These are phyloP conservation scores for Clunio marinus DNA, from an alignment of 2,888 invertebrate genomes.

Conservation along the genomic window DNA sequence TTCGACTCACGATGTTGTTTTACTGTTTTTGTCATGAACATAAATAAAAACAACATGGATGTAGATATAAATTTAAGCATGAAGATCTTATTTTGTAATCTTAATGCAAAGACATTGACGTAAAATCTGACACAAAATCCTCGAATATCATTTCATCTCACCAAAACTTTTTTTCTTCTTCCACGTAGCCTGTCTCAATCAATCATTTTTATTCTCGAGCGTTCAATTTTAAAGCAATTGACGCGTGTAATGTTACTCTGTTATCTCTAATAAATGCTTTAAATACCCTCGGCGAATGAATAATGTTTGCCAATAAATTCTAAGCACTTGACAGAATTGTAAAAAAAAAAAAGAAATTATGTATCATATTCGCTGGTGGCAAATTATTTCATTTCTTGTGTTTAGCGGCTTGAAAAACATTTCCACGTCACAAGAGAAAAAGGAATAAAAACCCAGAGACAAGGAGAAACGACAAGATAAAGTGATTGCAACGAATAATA, in stretches of 20 bases:
- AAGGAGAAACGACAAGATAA: not conserved
- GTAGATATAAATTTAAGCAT: no score
- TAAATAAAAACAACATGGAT: no score
- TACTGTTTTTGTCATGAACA: no score
- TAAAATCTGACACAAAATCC: no score
- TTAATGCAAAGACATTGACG: no score
- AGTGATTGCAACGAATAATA: constrained; percentile 2
- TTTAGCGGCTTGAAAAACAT: no score
- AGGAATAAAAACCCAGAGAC: not conserved
- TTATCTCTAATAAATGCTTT: not conserved
- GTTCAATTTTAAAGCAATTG: constrained; percentile 3
- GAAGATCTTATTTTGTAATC: no score
- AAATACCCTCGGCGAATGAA: constrained; percentile 11
- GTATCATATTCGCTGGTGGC: not conserved
- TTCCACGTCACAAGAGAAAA: not conserved
- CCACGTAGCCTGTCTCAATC: no score
- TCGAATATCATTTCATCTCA: no score
- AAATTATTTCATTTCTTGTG: not conserved
- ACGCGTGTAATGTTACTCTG: constrained; percentile 13
- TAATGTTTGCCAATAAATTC: constrained; percentile 2
- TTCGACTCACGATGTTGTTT: no score
- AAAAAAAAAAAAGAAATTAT: not conserved
- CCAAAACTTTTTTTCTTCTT: no score
- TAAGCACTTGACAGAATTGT: not conserved
- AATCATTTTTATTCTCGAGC: constrained; percentile 11